These are phyloP conservation scores for Gyps fulvus DNA, from an alignment of 2,113 vertebrate species.

Conservation along the genomic window DNA sequence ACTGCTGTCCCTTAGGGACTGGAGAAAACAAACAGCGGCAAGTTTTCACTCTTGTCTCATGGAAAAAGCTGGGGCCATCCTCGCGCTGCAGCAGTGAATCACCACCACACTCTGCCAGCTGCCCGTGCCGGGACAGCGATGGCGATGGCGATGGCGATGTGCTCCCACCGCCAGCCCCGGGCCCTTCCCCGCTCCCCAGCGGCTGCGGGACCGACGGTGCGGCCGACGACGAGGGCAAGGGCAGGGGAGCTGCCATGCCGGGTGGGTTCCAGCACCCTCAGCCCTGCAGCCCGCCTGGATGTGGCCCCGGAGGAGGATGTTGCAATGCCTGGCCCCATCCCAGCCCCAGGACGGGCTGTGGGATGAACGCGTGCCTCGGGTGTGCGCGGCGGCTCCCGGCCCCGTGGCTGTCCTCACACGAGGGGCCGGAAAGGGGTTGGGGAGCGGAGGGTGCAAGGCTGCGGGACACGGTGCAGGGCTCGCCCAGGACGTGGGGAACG, in stretches of 20 bases:
- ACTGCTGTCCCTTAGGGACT: fast-evolving
- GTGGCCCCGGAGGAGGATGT: not conserved
- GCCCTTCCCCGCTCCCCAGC: fast-evolving
- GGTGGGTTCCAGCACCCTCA: not conserved
- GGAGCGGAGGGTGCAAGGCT: fast-evolving
- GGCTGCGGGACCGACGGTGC: fast-evolving
- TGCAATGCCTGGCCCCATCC: not conserved
- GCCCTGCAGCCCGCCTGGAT: fast-evolving
- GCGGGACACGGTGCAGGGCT: fast-evolving
- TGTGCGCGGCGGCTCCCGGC: not conserved
- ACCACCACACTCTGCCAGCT: not conserved
- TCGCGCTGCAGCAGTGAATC: not conserved
- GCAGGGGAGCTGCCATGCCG: fast-evolving
- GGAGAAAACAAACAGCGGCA: not conserved
- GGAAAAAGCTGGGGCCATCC: not conserved
- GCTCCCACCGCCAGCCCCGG: fast-evolving
- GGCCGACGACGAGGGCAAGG: fast-evolving
- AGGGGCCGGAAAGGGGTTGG: fast-evolving
- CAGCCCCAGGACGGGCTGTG: not conserved
- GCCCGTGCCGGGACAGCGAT: fast-evolving
- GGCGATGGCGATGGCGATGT: not conserved
- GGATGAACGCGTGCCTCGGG: fast-evolving
- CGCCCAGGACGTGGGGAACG: fast-evolving
- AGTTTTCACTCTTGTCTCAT: not conserved
- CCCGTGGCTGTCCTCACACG: fast-evolving